phyloP scores from a whole-genome alignment of 2,113 vertebrate species.

The Notothenia coriiceps region DNA sequence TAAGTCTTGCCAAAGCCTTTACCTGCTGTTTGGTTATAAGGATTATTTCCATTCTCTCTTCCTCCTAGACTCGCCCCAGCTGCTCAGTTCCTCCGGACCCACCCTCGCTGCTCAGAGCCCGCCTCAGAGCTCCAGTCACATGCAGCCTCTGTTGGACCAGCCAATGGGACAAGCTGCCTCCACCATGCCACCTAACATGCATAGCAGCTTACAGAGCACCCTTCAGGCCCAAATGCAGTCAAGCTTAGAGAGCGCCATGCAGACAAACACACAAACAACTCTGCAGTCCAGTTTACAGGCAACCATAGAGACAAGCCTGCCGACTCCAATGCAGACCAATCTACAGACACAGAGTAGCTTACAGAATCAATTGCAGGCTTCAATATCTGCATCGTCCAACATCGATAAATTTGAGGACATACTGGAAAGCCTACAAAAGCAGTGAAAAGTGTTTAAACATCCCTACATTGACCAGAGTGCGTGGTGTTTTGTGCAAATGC shows the following conservation, averaged over 20 bases:
- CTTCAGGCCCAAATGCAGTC: slow-evolving; percentile 78
- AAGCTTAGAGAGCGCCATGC: slow-evolving; percentile 64
- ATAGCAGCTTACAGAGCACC: slow-evolving; percentile 73
- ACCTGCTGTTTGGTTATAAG: not conserved
- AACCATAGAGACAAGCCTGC: slow-evolving; percentile 65
- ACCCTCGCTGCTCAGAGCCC: slow-evolving; percentile 89
- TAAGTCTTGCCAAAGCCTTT: not conserved
- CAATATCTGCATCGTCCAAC: slow-evolving; percentile 83
- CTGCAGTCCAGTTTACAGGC: slow-evolving; percentile 70
- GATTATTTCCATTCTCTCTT: slow-evolving; percentile 25
- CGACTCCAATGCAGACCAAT: slow-evolving; percentile 76
- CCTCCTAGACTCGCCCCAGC: slow-evolving; percentile 88
- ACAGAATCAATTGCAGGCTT: slow-evolving; percentile 74
- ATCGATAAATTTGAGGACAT: slow-evolving; percentile 96
- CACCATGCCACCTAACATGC: slow-evolving; percentile 72
- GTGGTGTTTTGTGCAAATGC: slow-evolving; percentile 50
- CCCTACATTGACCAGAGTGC: slow-evolving; percentile 43
- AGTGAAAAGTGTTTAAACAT: slow-evolving; percentile 77
- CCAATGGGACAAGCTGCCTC: slow-evolving; percentile 87
- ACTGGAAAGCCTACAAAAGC: slow-evolving; percentile 93
- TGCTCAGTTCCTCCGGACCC: slow-evolving; percentile 88
- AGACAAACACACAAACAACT: slow-evolving; percentile 65
- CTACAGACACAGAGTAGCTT: slow-evolving; percentile 74
- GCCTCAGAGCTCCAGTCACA: slow-evolving; percentile 86
- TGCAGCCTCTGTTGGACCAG: slow-evolving; percentile 91